Evolutionary conservation across 2,888 invertebrate genomes (phyloP).

Genomic region (Mesorhabditis belari): DNA sequence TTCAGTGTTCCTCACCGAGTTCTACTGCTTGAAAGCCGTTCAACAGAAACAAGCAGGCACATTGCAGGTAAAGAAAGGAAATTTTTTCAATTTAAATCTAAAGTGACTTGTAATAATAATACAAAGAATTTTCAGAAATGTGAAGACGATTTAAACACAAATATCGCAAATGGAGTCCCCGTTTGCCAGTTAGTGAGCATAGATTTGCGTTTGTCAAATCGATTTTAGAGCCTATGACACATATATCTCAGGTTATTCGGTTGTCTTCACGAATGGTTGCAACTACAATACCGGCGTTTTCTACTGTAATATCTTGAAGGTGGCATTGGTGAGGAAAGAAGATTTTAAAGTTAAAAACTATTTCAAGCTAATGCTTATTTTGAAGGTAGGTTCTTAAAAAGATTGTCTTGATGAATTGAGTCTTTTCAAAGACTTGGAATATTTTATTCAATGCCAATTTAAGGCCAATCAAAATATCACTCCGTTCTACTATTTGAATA

Average conservation of each 20-base stretch:
- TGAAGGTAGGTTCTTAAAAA: background rate
- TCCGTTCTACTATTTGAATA: no score
- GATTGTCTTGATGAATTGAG: background rate
- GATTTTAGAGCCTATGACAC: background rate
- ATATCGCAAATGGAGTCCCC: background rate
- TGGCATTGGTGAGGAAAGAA: background rate
- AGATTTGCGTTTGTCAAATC: background rate
- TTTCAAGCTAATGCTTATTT: background rate
- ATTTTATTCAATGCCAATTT: no score
- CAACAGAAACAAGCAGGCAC: no score
- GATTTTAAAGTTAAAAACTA: no score
- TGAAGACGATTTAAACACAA: background rate
- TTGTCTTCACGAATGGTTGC: background rate
- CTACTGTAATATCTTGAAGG: background rate
- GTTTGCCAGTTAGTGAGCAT: background rate
- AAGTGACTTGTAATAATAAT: no score
- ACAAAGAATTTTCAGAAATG: background rate
- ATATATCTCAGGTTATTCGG: background rate
- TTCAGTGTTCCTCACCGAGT: background rate
- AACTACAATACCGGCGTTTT: background rate
- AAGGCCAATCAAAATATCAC: no score
- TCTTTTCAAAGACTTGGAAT: no score
- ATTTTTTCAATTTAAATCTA: no score
- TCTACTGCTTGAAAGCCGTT: background rate
- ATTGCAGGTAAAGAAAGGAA: no score